Evolutionary conservation across 2,797 vertebrate species (phyloP), one percentile per base, ranked within the genome.

Genomic region (Oreochromis grahami): DNA sequence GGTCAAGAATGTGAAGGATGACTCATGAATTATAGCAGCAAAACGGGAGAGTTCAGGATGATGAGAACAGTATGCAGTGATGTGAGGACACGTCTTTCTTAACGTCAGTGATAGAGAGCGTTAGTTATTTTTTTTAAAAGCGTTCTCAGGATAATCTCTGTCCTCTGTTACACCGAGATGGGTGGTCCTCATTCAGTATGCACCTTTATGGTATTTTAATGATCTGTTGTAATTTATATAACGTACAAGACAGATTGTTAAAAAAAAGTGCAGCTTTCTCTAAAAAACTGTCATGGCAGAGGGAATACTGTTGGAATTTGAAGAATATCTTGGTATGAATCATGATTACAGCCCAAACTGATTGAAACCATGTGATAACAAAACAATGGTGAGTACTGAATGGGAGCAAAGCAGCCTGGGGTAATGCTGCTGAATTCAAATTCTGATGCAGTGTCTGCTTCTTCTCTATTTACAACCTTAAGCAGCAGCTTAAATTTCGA

Each of bases 1-100:
- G 79, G 60, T 79, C 84, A 60, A 36, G 26, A 74, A 87, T 74
- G 55, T 88, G 81, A 90, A 24, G 29, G 11, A 65, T 87, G 80
- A 89, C 45, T 90, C 77, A 83, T 43, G 52, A 76, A 65, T 26
- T 13, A 56, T 45, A 45, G 24, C 56, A 36, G 72, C 29, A 55
- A 78, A 82, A 45, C 72, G 58, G 81, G 63, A 68, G 7, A 88
- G 63, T 8, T 21, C 3, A 52, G 63, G 36, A 85, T 60, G 34
- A 77, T 81, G 21, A n/a, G 36, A 34, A 41, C 41, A 68, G 53
- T 13, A 74, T 8, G 5, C 29, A 29, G 60, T 43, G 7, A 63
- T 48, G 19, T 48, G 38, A 76, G 14, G 50, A 29, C 32, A 19
- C 2, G 2, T 81, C 32, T 78, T 68, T 52, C 51, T 53, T 43